Conservation (phyloP, 1,140 invertebrate genomes). For the Brachionus sp. region DNA sequence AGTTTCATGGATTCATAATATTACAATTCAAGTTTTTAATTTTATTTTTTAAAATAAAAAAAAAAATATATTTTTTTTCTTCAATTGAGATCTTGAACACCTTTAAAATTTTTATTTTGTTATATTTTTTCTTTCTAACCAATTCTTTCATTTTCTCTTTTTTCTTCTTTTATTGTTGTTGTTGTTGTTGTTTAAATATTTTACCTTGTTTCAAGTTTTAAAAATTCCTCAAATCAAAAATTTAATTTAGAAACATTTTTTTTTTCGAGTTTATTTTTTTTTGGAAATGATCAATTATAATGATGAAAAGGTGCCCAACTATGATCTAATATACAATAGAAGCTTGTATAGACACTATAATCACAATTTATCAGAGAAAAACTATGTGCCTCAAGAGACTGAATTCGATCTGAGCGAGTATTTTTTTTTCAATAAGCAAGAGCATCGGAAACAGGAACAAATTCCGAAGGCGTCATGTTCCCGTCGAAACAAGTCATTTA, state of each 20-base stretch:
- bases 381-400: not conserved
- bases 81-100: conserved; percentile 32
- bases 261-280: conserved; percentile 15
- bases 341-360: conserved; percentile 1
- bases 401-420: conserved; percentile 11
- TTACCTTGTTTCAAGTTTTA: not conserved
- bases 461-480: not conserved
- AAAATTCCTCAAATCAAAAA: conserved; percentile 9
- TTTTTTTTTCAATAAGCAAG: not conserved
- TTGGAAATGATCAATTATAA: conserved; percentile 12
- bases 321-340: not conserved
- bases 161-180: not conserved
- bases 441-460: not conserved
- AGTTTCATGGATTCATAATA: conserved; percentile 7
- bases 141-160: not conserved
- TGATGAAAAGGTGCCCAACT: not conserved
- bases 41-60: conserved; percentile 20
- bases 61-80: not conserved
- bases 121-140: not conserved
- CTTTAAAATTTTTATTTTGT: conserved; percentile 17
- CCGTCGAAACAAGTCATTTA: not conserved
- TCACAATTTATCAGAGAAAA: not conserved
- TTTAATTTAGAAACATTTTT: conserved; percentile 7
- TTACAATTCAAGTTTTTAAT: conserved; percentile 24
- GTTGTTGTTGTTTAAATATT: not conserved